phyloP scores from a whole-genome alignment of 2,113 vertebrate species.

The Calypte anna region DNA sequence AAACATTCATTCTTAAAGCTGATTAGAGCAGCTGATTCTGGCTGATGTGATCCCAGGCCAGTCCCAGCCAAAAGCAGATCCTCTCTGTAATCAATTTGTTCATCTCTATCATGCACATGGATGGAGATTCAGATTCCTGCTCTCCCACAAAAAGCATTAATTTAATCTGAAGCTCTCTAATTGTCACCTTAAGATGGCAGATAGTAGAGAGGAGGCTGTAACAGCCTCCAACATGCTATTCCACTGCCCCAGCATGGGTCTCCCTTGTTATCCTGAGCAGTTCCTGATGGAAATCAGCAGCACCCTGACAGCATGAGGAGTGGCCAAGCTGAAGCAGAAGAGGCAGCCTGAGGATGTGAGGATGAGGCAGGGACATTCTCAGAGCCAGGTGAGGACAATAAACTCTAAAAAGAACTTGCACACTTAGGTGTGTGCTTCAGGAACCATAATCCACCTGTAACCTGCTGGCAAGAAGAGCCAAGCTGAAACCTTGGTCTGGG shows the following conservation, averaged over 20 bases:
- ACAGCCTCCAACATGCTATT: background rate
- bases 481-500: background rate
- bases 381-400: background rate
- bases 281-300: rapidly evolving
- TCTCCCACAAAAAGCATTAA: background rate
- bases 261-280: background rate
- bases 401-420: background rate
- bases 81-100: background rate
- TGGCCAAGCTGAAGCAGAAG: background rate
- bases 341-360: background rate
- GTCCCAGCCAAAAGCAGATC: background rate
- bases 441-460: background rate
- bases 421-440: background rate
- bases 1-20: background rate
- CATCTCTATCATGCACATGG: background rate
- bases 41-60: background rate
- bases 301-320: background rate
- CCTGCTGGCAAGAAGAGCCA: background rate
- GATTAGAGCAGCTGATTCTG: background rate
- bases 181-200: rapidly evolving
- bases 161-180: background rate
- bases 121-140: background rate
- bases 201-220: background rate
- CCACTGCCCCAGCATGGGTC: rapidly evolving
- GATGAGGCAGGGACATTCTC: background rate